A percentile compares a stretch with the other conserved stretches of the same genome.
Evolutionary conservation across 2,113 vertebrate genomes (phyloP).

Genomic region (Macquaria ambigua): DNA sequence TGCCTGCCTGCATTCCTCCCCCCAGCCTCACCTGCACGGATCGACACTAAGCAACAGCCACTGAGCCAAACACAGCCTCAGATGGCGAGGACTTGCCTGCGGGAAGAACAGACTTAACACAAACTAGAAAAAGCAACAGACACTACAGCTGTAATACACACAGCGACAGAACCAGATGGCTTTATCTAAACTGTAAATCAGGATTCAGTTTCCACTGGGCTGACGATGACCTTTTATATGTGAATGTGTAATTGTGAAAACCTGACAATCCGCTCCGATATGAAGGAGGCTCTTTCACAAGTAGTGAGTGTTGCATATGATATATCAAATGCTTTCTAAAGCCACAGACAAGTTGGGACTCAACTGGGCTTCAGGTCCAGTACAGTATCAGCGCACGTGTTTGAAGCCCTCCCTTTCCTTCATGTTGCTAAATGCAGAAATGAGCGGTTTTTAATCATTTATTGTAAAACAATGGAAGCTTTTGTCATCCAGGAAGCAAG

Average conservation of each 20-base stretch:
- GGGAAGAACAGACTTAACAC: slow-evolving; percentile 36
- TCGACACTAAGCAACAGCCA: slow-evolving; percentile 24
- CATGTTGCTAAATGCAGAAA: neutral
- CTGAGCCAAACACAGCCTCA: slow-evolving; percentile 28
- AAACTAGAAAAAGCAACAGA: slow-evolving; percentile 33
- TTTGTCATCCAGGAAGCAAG: neutral
- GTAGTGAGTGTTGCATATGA: neutral
- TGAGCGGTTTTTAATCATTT: neutral
- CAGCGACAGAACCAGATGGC: slow-evolving; percentile 18
- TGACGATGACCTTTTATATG: neutral
- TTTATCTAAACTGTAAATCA: slow-evolving; percentile 28
- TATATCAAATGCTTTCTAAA: neutral
- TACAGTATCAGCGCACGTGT: neutral
- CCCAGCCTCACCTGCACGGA: slow-evolving; percentile 39
- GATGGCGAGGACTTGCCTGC: slow-evolving; percentile 31
- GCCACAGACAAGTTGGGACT: neutral
- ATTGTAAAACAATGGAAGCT: neutral
- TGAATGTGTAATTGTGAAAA: neutral
- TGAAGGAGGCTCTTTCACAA: neutral
- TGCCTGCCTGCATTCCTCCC: neutral
- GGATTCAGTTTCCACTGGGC: neutral
- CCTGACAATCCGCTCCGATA: neutral
- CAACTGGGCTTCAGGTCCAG: neutral
- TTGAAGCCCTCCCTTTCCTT: neutral
- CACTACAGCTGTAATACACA: slow-evolving; percentile 16